Percentiles rank a stretch among this genome's conserved stretches.
Conservation (phyloP, 2,888 invertebrate species). For the Meliscaeva auricollis region DNA sequence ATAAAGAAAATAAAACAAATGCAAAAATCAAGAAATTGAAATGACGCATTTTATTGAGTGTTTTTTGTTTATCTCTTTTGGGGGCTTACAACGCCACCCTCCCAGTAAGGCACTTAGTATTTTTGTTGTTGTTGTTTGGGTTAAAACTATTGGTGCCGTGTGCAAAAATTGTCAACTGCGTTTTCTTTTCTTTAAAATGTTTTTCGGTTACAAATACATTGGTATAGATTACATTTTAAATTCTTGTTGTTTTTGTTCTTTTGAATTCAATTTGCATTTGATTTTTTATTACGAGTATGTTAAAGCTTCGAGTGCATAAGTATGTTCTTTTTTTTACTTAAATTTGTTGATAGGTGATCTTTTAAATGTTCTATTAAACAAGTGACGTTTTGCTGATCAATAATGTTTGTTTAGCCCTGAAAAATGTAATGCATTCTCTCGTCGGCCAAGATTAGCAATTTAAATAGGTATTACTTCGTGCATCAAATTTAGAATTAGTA, state of each 20-base stretch:
- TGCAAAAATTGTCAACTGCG: slow-evolving; percentile 48
- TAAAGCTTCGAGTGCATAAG: too few relatives aligned
- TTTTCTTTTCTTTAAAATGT: slow-evolving; percentile 1
- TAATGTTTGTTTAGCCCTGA: too few relatives aligned
- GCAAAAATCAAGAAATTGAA: slow-evolving; percentile 6
- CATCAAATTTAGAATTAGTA: too few relatives aligned
- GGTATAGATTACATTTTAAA: neutral
- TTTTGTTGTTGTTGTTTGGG: slow-evolving; percentile 4
- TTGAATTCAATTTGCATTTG: neutral
- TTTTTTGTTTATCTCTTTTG: slow-evolving; percentile 16
- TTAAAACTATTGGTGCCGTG: slow-evolving; percentile 44
- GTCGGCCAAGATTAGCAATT: too few relatives aligned
- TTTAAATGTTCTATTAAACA: too few relatives aligned
- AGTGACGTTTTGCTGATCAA: too few relatives aligned
- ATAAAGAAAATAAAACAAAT: slow-evolving; percentile 1
- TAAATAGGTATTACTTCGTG: too few relatives aligned
- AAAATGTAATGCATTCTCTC: too few relatives aligned
- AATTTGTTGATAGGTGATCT: too few relatives aligned
- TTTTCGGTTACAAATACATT: neutral
- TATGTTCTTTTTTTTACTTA: too few relatives aligned
- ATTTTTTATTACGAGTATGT: neutral
- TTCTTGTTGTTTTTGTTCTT: neutral
- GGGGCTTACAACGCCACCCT: neutral
- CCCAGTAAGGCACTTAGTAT: neutral
- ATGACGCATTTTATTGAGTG: slow-evolving; percentile 30